Base-by-base conservation (phyloP, 2,113 vertebrate genomes). In the Talpa occidentalis region DNA sequence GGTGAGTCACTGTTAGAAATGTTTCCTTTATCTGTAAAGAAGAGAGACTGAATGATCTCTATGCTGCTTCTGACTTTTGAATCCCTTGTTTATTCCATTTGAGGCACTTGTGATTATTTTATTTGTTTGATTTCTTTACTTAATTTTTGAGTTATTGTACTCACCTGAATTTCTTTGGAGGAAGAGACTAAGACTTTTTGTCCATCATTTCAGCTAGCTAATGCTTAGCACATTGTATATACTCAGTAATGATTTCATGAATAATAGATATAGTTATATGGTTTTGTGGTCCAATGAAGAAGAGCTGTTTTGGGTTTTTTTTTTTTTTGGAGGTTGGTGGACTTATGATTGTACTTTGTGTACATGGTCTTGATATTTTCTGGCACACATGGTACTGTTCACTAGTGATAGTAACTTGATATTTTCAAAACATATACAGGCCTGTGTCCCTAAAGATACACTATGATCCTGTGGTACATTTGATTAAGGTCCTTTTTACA, bases 401-500 rank as follows among this genome's bases (percentile, higher is more conserved):
- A 62, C 56, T 26, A 81, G 47, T 70, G 17, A 83, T 86, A 70
- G 9, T 89, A 80, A 95, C 4, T 94, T 93, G 22, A 62, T 86
- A 67, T 82, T 90, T 67, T 21, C 11, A 32, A 87, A 91, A 87
- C 37, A 10, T 12, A 49, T 4, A 14, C 5, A 54, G 8, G 4
- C 12, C 19, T 6, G 16, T 60, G 12, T 91, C 21, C 72, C 49
- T 84, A 49, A 85, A 89, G 66, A 74, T n/a, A 80, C 1, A 67
- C 40, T 0, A 4, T 60, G 59, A 80, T 96, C 87, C 60, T 78
- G 47, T 82, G 44, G 59, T 73, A 47, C 15, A 66, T 54, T 77
- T 93, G 15, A 44, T 66, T 49, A 88, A 86, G 22, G 26, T 62
- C 24, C 32, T 74, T 79, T 82, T 91, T 82, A 94, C 90, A 82